These are phyloP conservation scores for Mycteria americana DNA, from an alignment of 2,797 vertebrate species.

Conservation along the genomic window DNA sequence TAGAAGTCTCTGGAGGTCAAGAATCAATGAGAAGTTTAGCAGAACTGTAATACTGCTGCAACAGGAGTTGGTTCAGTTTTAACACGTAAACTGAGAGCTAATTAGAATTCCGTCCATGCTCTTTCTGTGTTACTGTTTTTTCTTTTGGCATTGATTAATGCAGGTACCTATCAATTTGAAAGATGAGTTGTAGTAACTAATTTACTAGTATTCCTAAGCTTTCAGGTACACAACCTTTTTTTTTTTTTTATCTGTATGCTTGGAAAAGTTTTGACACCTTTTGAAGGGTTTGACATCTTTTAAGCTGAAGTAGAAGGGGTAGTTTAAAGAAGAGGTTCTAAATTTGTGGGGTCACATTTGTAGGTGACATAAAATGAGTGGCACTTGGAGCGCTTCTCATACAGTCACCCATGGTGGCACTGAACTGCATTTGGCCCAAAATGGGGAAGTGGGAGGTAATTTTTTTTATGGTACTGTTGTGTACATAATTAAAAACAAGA, in stretches of 20 bases:
- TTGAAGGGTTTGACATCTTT: background rate
- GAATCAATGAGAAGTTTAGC: background rate
- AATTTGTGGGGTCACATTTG: background rate
- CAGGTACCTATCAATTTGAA: background rate
- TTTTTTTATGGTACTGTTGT: background rate
- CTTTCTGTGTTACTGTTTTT: background rate
- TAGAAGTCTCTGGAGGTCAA: background rate
- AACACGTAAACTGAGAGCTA: background rate
- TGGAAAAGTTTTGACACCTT: background rate
- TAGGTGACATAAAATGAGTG: background rate
- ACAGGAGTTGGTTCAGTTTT: background rate
- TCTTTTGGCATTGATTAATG: constrained; percentile 12
- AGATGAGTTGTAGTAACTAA: background rate
- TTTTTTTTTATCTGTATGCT: background rate
- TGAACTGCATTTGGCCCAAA: background rate
- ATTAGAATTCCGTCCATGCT: background rate
- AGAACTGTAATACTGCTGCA: background rate
- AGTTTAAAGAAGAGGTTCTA: background rate
- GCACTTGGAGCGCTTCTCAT: background rate
- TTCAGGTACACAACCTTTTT: background rate
- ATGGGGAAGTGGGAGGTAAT: background rate
- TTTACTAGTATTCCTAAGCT: background rate
- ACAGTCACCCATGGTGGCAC: fast-evolving
- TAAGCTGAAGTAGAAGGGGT: background rate
- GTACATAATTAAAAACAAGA: background rate